Percentiles rank a stretch among this genome's conserved stretches.
These are phyloP conservation scores for Nycticebus coucang DNA, from an alignment of 2,113 vertebrate genomes.

Conservation along the genomic window DNA sequence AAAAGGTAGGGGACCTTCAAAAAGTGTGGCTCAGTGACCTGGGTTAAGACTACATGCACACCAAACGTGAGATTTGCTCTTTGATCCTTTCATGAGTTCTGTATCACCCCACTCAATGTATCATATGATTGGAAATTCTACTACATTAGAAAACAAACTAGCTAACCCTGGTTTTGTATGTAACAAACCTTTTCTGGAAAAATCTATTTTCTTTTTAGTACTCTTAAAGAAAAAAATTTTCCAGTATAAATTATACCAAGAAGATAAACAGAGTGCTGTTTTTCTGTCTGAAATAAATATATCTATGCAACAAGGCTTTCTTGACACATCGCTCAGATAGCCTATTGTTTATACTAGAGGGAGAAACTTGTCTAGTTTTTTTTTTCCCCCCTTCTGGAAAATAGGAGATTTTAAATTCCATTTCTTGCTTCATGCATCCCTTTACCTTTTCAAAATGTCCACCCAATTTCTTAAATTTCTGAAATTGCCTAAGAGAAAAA, in stretches of 20 bases:
- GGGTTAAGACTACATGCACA: neutral
- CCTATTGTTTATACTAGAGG: neutral
- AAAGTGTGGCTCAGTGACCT: constrained; percentile 38
- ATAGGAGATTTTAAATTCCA: neutral
- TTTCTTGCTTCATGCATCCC: neutral
- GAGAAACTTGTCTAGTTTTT: neutral
- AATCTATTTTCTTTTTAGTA: neutral
- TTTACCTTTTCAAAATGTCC: neutral
- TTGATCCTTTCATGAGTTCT: neutral
- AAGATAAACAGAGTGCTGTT: neutral
- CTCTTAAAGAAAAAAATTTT: neutral
- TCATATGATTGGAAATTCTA: neutral
- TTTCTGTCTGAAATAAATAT: neutral
- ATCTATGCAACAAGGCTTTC: neutral
- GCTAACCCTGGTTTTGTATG: neutral
- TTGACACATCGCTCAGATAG: neutral
- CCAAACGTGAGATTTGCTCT: constrained; percentile 2
- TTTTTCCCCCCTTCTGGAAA: neutral
- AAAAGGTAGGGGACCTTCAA: neutral
- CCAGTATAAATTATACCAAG: neutral
- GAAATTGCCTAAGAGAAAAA: neutral
- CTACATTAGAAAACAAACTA: neutral
- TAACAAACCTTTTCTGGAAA: neutral
- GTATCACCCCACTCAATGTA: neutral
- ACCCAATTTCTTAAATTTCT: neutral